Evolutionary conservation across 2,888 invertebrate species (phyloP), one percentile per base, ranked within the genome.

Genomic region (Drosophila anomelani): DNA sequence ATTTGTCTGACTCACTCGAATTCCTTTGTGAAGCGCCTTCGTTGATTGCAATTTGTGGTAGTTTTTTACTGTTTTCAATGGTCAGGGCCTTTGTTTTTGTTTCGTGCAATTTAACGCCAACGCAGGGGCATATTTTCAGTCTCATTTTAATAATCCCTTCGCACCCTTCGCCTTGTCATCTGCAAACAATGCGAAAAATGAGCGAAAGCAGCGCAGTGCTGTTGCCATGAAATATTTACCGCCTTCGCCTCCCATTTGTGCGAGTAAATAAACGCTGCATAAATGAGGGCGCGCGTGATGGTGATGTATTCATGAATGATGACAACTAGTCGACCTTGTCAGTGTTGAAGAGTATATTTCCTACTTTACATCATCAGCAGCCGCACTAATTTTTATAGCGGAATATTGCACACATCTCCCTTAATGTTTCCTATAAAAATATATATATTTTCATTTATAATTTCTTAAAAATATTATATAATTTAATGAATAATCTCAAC

Each of bases 181-280:
- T 34, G 51, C 57, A 41, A 61, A 60, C 46, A 60, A 68, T 68
- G 67, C 38, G 39, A 26, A 56, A 47, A 70, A 55, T 26, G 46
- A 32, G 58, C 10, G 32, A 66, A 53, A 56, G 46, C 58, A 32
- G 58, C 60, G 60, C 51, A 56, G 41, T 53, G 63, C 55, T 41
- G 63, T 67, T 47, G 61, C 55, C 44, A 59, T 69, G 58, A 62
- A 75, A 75, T 75, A 74, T 75, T 74, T 75, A 75, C 58, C 41
- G 69, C 51, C 51, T 9, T 20, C 34, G 34, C 43, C 69, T n/a
- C 43, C 55, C 43, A 55, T 74, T 55, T 43, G 44, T 36, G 32
- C 36, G 32, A 58, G 34, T 57, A 75, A 74, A 75, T 74, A 75
- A 75, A 74, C 60, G 62, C 69, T 69, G 74, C 74, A 74, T 74